Base-by-base conservation (phyloP, 2,113 vertebrate genomes). In the Chaetodon trifascialis region DNA sequence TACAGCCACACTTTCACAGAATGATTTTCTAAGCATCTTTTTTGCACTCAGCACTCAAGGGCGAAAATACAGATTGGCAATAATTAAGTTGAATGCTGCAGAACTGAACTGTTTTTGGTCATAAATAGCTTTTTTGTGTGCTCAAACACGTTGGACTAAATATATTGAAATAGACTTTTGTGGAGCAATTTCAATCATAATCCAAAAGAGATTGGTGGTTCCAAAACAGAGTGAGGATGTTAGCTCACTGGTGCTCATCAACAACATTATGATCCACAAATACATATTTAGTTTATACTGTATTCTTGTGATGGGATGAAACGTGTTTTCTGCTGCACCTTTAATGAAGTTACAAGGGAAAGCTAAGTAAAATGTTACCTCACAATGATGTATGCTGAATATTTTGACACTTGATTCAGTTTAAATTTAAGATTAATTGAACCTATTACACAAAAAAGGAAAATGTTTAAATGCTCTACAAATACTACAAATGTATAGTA, bases 91-190 rank as follows among this genome's bases (percentile, higher is more conserved):
- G 38, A 69, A 12, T 36, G 52, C 73, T 56, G 12, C 34, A 19
- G 16, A 52, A 17, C 52, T 62, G 34, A 67, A 49, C 55, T 46
- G 59, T 89, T 82, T 71, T 47, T 52, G 49, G 25, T 36, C 12
- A 59, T 69, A 4, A 58, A 80, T 14, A 7, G 55, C 44, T 72
- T 58, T 79, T 25, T 46, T 74, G 38, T 25, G 15, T 47, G 68
- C 34, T 73, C 1, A 2, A 67, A 58, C 2, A 0, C 49, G 60
- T 51, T n/a, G 0, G 2, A 62, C 52, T 69, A 25, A 55, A 66
- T 46, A 2, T 46, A 72, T 42, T 63, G 54, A 46, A 64, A 52
- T 16, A 56, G 49, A 65, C 25, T 59, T 38, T 40, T 58, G 30
- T 47, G 51, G 5, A 64, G 7, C 40, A 72, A 8, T 42, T 60